Evolutionary conservation across 1,140 invertebrate species (phyloP), one percentile per base, ranked within the genome.

Genomic region (Panonychus citri): DNA sequence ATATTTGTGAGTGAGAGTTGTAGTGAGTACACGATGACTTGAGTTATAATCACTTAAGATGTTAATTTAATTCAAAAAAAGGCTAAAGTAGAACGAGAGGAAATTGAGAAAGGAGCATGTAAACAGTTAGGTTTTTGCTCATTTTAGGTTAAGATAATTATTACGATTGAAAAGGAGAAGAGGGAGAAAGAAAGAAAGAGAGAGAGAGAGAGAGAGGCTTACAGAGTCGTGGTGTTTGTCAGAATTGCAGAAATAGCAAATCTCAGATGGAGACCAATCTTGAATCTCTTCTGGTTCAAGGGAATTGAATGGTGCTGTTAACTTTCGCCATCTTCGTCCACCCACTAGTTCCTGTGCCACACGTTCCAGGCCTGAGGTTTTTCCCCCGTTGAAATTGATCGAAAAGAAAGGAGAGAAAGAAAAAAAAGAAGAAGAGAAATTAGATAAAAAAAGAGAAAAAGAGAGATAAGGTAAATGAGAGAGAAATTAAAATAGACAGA

Each of bases 311-410:
- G 67, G 65, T 76, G 80, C 74, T 82, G 83, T 78, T 81, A 85
- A 71, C 82, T 83, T 78, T 77, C 81, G 83, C 81, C 85, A 86
- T 83, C 80, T 83, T 78, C 82, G 81, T 77, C 81, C 78, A 76
- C 84, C 85, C 81, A 86, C 86, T 76, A 88, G 83, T 78, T 88
- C 84, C 76, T 88, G 84, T 75, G 85, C 85, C 74, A 91, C 81
- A 74, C 83, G 79, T 81, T 91, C 85, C 78, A 91, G 77, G 77
- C 85, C 86, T 91, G 70, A 21, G 15, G n/a, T 46, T 46, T n/a
- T n/a, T n/a, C n/a, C n/a, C n/a, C n/a, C n/a, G n/a, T n/a, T n/a
- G n/a, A n/a, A n/a, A n/a, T n/a, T n/a, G n/a, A n/a, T n/a, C n/a
- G n/a, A n/a, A n/a, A n/a, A n/a, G n/a, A n/a, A n/a, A n/a, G n/a